phyloP scores from a whole-genome alignment of 2,797 vertebrate genomes.

The Sebastes flavidus region DNA sequence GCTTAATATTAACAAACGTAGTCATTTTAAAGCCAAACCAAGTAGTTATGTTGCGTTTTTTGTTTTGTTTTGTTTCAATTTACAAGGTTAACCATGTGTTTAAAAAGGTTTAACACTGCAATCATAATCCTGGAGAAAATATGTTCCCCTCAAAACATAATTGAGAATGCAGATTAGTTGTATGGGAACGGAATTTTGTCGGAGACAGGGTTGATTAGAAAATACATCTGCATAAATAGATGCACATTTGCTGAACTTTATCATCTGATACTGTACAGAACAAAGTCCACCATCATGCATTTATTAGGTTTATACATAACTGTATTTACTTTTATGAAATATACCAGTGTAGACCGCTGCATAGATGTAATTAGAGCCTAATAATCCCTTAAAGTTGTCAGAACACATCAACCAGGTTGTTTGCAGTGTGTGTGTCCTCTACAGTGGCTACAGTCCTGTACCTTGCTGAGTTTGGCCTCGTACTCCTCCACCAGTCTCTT shows the following conservation, averaged over 20 bases:
- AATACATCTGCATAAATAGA: background rate
- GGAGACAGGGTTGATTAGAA: too few relatives aligned
- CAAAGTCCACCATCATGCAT: background rate
- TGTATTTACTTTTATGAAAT: background rate
- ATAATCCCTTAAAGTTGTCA: background rate
- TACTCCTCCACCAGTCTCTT: constrained; percentile 95
- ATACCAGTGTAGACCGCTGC: background rate
- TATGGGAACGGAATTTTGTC: too few relatives aligned
- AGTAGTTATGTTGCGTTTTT: too few relatives aligned
- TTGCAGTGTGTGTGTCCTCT: background rate
- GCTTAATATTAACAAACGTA: too few relatives aligned
- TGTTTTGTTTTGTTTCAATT: too few relatives aligned
- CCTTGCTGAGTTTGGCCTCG: constrained; percentile 93
- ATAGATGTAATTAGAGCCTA: background rate
- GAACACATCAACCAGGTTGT: background rate
- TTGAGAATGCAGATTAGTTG: too few relatives aligned
- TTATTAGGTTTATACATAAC: background rate
- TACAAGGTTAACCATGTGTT: too few relatives aligned
- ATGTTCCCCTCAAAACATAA: too few relatives aligned
- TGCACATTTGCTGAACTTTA: background rate
- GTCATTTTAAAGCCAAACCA: too few relatives aligned
- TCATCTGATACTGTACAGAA: background rate
- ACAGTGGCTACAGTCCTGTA: constrained; percentile 1
- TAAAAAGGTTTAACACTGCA: too few relatives aligned
- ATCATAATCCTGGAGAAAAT: too few relatives aligned